phyloP scores from a whole-genome alignment of 2,113 vertebrate genomes.

The Microtus richardsoni region DNA sequence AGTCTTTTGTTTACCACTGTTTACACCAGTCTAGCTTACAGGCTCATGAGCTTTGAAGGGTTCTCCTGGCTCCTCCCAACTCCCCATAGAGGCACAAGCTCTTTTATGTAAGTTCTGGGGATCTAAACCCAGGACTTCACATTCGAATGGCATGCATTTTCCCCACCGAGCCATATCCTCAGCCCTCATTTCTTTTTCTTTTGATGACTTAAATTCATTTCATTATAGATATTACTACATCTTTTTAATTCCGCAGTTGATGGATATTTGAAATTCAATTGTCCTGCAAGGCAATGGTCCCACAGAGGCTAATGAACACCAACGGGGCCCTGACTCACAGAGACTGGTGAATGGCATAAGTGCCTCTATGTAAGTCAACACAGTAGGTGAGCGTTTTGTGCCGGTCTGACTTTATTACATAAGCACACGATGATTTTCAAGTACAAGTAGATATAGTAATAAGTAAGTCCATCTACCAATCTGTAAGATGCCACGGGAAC shows the following conservation, averaged over 20 bases:
- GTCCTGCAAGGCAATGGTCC: neutral
- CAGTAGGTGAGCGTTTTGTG: neutral
- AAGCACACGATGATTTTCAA: neutral
- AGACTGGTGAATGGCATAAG: neutral
- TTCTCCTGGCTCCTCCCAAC: neutral
- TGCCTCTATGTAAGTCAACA: neutral
- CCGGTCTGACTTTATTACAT: neutral
- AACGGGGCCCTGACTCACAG: neutral
- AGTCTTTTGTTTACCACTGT: neutral
- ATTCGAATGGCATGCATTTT: no score
- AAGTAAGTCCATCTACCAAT: neutral
- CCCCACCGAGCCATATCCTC: neutral
- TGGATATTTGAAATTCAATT: neutral
- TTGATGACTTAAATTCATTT: neutral
- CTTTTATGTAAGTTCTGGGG: neutral
- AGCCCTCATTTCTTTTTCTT: neutral
- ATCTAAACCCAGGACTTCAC: neutral
- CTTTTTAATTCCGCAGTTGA: neutral
- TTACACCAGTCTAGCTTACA: neutral
- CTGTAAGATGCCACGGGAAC: neutral
- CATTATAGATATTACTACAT: neutral
- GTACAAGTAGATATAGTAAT: neutral
- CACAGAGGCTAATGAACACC: neutral
- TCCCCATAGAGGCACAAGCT: neutral
- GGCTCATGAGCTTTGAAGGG: neutral